phyloP scores from a whole-genome alignment of 2,113 vertebrate species.

The Oceanodroma tethys region DNA sequence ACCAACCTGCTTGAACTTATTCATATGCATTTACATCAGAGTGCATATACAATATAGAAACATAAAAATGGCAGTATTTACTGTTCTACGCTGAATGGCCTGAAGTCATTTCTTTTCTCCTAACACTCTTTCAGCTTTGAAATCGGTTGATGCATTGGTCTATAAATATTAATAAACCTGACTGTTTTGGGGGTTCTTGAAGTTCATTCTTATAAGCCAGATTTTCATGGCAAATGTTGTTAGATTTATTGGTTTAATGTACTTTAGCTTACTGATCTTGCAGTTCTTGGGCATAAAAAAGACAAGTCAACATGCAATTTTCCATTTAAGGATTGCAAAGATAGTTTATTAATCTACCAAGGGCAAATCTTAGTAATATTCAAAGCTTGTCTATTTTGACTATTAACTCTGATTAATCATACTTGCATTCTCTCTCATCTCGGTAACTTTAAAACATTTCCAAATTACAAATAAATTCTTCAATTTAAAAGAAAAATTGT shows the following conservation, averaged over 20 bases:
- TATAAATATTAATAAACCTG: slow-evolving; percentile 34
- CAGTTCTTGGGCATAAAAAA: neutral
- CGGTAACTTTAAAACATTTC: slow-evolving; percentile 40
- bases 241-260: neutral
- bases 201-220: neutral
- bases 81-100: slow-evolving; percentile 33
- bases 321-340: neutral
- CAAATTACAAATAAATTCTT: slow-evolving; percentile 23
- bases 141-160: neutral
- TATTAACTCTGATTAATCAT: neutral
- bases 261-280: neutral
- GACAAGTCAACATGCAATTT: neutral
- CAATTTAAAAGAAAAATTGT: neutral
- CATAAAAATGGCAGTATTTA: slow-evolving; percentile 48
- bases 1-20: slow-evolving; percentile 20
- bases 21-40: slow-evolving; percentile 29
- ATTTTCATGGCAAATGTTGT: neutral
- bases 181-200: neutral
- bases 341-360: slow-evolving; percentile 16
- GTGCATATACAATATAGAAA: slow-evolving; percentile 6
- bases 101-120: slow-evolving; percentile 36
- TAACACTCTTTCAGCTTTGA: slow-evolving; percentile 27
- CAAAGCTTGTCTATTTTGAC: slow-evolving; percentile 13
- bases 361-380: neutral
- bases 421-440: neutral